A percentile compares a stretch with the other conserved stretches of the same genome.
These are phyloP conservation scores for Catonia carolina DNA, from an alignment of 2,888 invertebrate genomes.

Conservation along the genomic window DNA sequence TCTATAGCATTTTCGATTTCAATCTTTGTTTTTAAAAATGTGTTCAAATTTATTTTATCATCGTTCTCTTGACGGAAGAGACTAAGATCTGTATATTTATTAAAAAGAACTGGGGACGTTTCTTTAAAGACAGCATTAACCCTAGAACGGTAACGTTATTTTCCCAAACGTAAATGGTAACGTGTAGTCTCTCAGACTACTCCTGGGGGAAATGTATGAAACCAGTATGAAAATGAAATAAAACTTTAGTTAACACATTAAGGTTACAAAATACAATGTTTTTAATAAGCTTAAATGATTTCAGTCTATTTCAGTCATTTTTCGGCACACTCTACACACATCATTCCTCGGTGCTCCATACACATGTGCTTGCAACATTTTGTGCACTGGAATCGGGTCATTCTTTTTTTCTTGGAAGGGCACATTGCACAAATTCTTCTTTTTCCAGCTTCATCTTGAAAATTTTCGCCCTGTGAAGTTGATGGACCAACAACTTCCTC, in stretches of 20 bases:
- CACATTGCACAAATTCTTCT: constrained; percentile 8
- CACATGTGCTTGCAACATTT: constrained; percentile 7
- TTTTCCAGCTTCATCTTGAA: neutral
- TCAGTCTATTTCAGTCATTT: neutral
- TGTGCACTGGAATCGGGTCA: constrained; percentile 12
- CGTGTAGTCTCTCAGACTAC: constrained; percentile 10
- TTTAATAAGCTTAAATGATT: neutral
- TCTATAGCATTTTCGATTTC: no score
- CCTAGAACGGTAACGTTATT: constrained; percentile 11
- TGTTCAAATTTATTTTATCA: no score
- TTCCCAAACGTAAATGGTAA: constrained; percentile 15
- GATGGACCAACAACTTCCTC: constrained; percentile 14
- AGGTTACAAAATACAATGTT: neutral
- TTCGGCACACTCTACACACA: constrained; percentile 10
- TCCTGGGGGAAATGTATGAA: constrained; percentile 19
- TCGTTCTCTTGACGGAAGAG: no score
- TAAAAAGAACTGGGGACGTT: no score
- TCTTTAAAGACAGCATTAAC: no score
- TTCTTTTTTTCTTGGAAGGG: constrained; percentile 11
- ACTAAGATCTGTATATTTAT: no score
- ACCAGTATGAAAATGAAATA: constrained; percentile 26
- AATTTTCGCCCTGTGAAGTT: constrained; percentile 2
- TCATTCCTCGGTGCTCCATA: constrained; percentile 9
- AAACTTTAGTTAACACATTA: neutral
- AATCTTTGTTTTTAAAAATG: no score